A percentile compares a stretch with the other conserved stretches of the same genome.
phyloP scores from a whole-genome alignment of 2,113 vertebrate species.

The Sapajus apella region DNA sequence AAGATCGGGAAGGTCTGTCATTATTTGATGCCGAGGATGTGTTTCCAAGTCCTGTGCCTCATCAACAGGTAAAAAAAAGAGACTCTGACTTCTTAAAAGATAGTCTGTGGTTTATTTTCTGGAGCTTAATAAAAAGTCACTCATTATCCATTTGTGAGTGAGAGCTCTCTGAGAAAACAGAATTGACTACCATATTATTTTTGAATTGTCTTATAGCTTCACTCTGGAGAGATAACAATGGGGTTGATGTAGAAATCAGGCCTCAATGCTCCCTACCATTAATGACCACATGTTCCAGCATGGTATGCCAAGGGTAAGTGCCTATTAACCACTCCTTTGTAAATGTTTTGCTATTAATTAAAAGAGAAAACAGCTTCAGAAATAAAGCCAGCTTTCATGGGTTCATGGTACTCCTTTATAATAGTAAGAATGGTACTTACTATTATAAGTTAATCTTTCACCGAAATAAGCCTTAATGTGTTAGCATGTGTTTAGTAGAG shows the following conservation, averaged over 20 bases:
- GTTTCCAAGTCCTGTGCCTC: background rate
- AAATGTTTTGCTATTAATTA: background rate
- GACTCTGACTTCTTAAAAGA: background rate
- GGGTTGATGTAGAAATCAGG: background rate
- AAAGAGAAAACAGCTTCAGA: background rate
- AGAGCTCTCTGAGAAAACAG: background rate
- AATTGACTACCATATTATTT: background rate
- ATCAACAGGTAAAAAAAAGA: background rate
- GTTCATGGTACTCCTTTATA: background rate
- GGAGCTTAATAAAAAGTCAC: background rate
- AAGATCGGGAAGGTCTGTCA: background rate
- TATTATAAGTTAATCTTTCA: background rate
- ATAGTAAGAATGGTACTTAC: background rate
- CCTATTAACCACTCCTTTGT: background rate
- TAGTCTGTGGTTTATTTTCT: background rate
- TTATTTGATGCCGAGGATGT: background rate
- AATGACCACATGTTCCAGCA: background rate
- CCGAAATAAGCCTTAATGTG: background rate
- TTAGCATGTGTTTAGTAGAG: background rate
- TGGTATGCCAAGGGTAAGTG: background rate
- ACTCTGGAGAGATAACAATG: background rate
- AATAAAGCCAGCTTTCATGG: constrained; percentile 1
- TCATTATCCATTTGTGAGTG: constrained; percentile 7
- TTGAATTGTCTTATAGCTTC: background rate
- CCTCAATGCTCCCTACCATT: background rate